Base-by-base conservation (phyloP, 2,888 invertebrate genomes). In the Nephrotoma appendiculata region DNA sequence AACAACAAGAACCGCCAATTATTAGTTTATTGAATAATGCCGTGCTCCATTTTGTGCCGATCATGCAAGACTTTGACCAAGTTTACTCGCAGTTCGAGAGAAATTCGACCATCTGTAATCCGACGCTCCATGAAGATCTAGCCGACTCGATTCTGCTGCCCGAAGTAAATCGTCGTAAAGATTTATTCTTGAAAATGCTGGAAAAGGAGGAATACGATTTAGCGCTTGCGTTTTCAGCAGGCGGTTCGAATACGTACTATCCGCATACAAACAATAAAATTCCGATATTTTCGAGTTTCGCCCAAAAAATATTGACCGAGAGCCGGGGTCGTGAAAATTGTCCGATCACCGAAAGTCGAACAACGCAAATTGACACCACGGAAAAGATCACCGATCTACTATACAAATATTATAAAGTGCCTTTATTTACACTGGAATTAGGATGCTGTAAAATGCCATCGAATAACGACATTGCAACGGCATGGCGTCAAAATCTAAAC, bases 381-480 rank as follows among this genome's bases (percentile, higher is more conserved):
- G 93, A 93, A 0, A 92, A 93, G 48, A 89, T 94, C 88, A 93
- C 94, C 5, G 94, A 93, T 90, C 91, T 93, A 86, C 90, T 96
- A 15, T 94, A 93, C 88, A 93, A 94, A 43, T 92, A 94, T 89
- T 95, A 93, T 89, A 92, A 94, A 86, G 92, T 94, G 1, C 95
- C 96, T 0, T 92, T 96, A 90, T 92, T 96, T 86, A 94, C 95
- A 0, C 93, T 95, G 4, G 95, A 96, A 19, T 90, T 98, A 42
- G 95, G 95, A 87, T 98, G 98, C 89, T 98, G 98, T 90, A 95
- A 95, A 89, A 96, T 96, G 93, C 97, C 98, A 0, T 89, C 91
- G 0, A 92, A 94, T n/a, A 91, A 90, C 0, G 93, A 94, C 85
- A 93, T 97, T n/a, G 95, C 94, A 0, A 92, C 92, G 88, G 93